Percentiles rank a stretch among this genome's conserved stretches.
Conservation (phyloP, 2,113 vertebrate species). For the Irena cyanogastra region DNA sequence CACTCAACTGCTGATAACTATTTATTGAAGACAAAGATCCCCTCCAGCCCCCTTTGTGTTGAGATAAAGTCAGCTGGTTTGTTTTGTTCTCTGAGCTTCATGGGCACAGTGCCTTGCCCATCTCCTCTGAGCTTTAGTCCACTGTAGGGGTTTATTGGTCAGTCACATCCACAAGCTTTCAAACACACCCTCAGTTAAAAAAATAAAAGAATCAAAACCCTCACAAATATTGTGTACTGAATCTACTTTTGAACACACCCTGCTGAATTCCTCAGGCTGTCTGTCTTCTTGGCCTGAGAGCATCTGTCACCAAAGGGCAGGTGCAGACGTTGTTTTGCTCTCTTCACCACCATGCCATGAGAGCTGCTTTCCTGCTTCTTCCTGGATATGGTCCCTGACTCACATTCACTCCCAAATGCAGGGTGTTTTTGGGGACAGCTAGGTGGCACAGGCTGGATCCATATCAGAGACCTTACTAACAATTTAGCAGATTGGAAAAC, state of each 20-base stretch:
- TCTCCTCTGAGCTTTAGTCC: background rate
- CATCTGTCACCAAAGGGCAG: background rate
- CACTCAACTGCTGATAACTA: background rate
- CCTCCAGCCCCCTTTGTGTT: background rate
- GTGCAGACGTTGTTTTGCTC: background rate
- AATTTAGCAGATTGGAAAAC: background rate
- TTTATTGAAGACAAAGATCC: background rate
- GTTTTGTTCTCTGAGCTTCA: background rate
- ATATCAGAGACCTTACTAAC: background rate
- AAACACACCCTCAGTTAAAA: background rate
- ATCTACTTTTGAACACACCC: background rate
- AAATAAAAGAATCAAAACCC: background rate
- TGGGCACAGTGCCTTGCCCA: background rate
- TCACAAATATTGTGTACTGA: background rate
- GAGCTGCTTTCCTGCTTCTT: background rate
- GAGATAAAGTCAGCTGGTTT: background rate
- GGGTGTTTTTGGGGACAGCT: background rate
- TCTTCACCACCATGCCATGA: background rate
- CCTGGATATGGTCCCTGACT: background rate
- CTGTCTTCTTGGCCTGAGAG: background rate
- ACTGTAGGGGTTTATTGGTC: background rate
- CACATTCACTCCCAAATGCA: background rate
- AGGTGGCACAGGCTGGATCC: background rate
- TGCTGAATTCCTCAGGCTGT: background rate
- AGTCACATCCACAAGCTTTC: background rate